phyloP scores from a whole-genome alignment of 2,888 invertebrate species.

The Syrista parreyssii region DNA sequence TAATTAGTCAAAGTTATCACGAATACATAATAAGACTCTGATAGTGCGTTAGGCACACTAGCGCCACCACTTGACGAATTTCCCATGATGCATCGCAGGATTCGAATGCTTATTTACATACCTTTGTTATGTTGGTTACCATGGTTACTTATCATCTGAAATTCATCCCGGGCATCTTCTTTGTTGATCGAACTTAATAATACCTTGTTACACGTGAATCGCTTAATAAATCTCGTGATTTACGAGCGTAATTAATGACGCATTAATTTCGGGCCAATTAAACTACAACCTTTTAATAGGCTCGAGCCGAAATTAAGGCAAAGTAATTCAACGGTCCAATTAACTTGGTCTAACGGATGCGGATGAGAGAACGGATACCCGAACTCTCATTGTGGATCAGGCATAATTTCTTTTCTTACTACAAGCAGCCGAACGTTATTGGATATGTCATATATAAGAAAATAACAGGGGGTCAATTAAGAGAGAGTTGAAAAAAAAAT shows the following conservation, averaged over 20 bases:
- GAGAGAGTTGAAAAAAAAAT: slow-evolving; percentile 8
- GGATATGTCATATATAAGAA: not conserved
- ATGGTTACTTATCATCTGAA: no score
- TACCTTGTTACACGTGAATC: slow-evolving; percentile 26
- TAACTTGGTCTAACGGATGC: not conserved
- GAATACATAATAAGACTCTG: no score
- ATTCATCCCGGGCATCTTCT: not conserved
- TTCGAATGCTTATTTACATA: no score
- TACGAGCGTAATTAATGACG: not conserved
- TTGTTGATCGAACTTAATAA: slow-evolving; percentile 19
- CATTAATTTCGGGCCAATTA: slow-evolving; percentile 4
- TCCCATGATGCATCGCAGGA: no score
- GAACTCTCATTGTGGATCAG: not conserved
- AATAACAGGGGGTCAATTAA: not conserved
- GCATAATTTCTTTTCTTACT: not conserved
- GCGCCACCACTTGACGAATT: no score
- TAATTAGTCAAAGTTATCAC: no score
- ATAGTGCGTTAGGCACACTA: no score
- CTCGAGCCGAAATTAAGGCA: not conserved
- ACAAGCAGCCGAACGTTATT: not conserved
- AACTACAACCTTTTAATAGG: slow-evolving; percentile 2
- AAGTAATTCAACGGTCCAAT: not conserved
- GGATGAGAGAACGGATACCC: not conserved
- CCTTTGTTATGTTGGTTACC: no score
- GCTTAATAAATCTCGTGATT: slow-evolving; percentile 23